phyloP scores from a whole-genome alignment of 2,888 invertebrate species.

The Auanema freiburgensis region DNA sequence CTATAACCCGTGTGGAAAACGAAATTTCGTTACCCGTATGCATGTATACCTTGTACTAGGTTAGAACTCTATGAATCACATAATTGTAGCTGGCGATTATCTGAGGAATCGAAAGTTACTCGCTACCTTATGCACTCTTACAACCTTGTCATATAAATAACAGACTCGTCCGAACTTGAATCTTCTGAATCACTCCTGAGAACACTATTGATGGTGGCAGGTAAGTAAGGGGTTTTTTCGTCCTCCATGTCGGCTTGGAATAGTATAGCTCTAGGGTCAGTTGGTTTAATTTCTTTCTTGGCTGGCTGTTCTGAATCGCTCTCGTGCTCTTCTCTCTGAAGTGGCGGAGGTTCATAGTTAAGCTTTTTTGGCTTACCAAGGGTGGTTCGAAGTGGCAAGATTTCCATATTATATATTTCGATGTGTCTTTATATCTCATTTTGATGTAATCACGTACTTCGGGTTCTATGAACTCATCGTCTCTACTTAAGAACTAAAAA shows the following conservation, averaged over 20 bases:
- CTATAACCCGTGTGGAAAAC: too few relatives aligned
- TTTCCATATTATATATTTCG: slow-evolving; percentile 49
- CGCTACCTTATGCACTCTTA: slow-evolving; percentile 2
- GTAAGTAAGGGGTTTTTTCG: slow-evolving; percentile 40
- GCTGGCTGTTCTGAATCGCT: background rate
- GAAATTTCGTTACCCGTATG: background rate
- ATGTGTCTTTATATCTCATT: slow-evolving; percentile 46
- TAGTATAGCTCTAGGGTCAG: slow-evolving; percentile 34
- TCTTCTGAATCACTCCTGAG: slow-evolving; percentile 50
- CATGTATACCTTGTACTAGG: background rate
- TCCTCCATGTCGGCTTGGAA: slow-evolving; percentile 45
- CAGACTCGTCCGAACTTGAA: slow-evolving; percentile 45
- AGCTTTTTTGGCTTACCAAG: background rate
- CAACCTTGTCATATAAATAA: slow-evolving; percentile 43
- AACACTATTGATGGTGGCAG: slow-evolving; percentile 44
- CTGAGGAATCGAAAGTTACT: too few relatives aligned
- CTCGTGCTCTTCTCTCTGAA: background rate
- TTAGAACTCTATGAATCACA: slow-evolving; percentile 1
- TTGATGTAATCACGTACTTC: slow-evolving; percentile 41
- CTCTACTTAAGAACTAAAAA: slow-evolving; percentile 39
- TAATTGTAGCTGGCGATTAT: background rate
- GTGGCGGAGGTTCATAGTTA: background rate
- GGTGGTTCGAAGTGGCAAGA: slow-evolving; percentile 25
- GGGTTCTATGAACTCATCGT: slow-evolving; percentile 26
- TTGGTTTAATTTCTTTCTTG: slow-evolving; percentile 9